Percentiles rank a stretch among this genome's conserved stretches.
Conservation (phyloP, 2,888 invertebrate species). For the Volucella bombylans region DNA sequence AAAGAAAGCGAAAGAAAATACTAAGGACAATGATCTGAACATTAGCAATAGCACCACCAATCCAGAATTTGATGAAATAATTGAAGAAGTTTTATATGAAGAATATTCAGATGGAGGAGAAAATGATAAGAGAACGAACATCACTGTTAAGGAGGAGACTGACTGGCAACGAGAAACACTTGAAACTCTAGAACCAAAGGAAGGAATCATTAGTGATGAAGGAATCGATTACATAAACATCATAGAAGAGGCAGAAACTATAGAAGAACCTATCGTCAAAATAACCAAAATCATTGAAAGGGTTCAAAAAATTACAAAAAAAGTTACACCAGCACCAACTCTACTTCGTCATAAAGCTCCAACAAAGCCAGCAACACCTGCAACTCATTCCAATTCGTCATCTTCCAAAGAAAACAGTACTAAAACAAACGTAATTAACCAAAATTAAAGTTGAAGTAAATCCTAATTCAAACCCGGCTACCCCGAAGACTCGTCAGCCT, state of each 20-base stretch:
- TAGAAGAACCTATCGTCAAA: conserved; percentile 50
- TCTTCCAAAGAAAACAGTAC: conserved; percentile 48
- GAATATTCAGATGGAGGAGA: conserved; percentile 58
- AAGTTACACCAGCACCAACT: conserved; percentile 38
- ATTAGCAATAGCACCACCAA: conserved; percentile 15
- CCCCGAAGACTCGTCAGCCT: conserved; percentile 43
- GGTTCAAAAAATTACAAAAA: conserved; percentile 48
- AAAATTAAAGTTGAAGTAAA: background rate
- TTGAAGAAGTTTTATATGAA: conserved; percentile 75
- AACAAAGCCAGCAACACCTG: conserved; percentile 10
- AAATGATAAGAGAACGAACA: conserved; percentile 9
- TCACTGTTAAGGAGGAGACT: conserved; percentile 62
- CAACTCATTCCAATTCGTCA: conserved; percentile 25
- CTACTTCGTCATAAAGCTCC: conserved; percentile 46
- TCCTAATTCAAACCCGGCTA: background rate
- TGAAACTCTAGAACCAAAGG: conserved; percentile 36
- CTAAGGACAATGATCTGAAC: conserved; percentile 19
- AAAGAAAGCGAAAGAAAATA: conserved; percentile 31
- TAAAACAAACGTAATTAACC: conserved; percentile 13
- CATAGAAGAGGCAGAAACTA: conserved; percentile 26
- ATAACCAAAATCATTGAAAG: conserved; percentile 35
- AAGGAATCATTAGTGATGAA: conserved; percentile 60
- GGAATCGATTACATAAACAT: conserved; percentile 30
- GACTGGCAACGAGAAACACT: conserved; percentile 42
- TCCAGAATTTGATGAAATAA: conserved; percentile 66